phyloP scores from a whole-genome alignment of 2,113 vertebrate species.

The Zapus hudsonius region DNA sequence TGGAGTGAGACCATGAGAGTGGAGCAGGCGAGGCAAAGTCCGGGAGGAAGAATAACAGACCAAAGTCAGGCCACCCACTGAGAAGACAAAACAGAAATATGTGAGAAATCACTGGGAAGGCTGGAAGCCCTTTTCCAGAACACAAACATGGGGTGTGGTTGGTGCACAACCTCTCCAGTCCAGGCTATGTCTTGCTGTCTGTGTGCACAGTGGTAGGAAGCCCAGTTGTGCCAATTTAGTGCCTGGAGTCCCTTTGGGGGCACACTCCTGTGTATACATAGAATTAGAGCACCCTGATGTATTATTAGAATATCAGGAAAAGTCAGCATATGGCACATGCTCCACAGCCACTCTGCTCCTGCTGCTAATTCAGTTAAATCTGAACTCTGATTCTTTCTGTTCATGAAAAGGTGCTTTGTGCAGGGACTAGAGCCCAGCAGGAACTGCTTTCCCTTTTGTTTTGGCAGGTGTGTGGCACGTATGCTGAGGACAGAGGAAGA shows the following conservation, averaged over 20 bases:
- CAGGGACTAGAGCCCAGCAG: not conserved
- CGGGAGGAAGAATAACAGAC: not conserved
- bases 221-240: not conserved
- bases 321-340: not conserved
- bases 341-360: not conserved
- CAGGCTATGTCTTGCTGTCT: not conserved
- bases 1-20: not conserved
- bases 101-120: not conserved
- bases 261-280: not conserved
- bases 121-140: not conserved
- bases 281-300: not conserved
- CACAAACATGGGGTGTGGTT: too few species aligned
- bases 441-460: not conserved
- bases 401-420: not conserved
- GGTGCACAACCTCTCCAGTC: not conserved
- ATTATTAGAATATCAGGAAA: constrained; percentile 8
- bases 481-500: too few species aligned
- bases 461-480: too few species aligned
- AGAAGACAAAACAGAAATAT: not conserved
- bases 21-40: not conserved
- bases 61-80: not conserved
- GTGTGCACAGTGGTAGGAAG: not conserved
- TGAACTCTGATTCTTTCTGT: not conserved
- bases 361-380: not conserved
- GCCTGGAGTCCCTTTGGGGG: not conserved